Evolutionary conservation across 1,140 invertebrate species (phyloP).

Genomic region (Pogonomyrmex barbatus): DNA sequence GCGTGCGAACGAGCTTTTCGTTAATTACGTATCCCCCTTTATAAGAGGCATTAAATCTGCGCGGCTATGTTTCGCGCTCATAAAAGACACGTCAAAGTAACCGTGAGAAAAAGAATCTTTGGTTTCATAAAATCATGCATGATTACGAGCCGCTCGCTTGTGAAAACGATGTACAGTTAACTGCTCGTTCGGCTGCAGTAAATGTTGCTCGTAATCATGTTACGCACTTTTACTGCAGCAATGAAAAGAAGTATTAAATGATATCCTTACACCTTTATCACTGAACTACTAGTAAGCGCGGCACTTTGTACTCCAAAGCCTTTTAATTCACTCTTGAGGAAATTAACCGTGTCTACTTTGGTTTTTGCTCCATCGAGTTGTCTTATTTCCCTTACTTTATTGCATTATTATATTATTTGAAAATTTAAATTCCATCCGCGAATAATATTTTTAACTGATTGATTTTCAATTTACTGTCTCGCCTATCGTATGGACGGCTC

Average conservation of each 20-base stretch:
- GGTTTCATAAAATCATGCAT: constrained; percentile 66
- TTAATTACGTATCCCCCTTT: constrained; percentile 53
- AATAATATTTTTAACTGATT: neutral
- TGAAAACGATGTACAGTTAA: constrained; percentile 71
- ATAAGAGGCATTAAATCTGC: constrained; percentile 67
- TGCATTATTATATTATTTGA: constrained; percentile 19
- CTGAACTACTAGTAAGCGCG: constrained; percentile 49
- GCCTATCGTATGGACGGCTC: neutral
- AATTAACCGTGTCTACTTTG: constrained; percentile 38
- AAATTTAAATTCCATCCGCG: neutral
- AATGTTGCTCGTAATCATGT: constrained; percentile 74
- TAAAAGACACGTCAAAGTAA: constrained; percentile 68
- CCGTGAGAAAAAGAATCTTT: constrained; percentile 63
- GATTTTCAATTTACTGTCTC: neutral
- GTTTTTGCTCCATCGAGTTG: neutral
- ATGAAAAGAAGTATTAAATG: constrained; percentile 76
- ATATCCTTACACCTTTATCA: constrained; percentile 77
- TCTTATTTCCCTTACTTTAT: neutral
- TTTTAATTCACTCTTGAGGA: constrained; percentile 37
- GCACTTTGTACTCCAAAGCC: constrained; percentile 52
- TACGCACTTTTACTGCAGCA: constrained; percentile 68
- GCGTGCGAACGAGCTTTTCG: constrained; percentile 36
- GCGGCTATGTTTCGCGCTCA: constrained; percentile 20
- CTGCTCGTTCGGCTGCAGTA: constrained; percentile 72
- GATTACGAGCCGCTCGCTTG: constrained; percentile 65